phyloP scores from a whole-genome alignment of 2,113 vertebrate species.

The Canis aureus region DNA sequence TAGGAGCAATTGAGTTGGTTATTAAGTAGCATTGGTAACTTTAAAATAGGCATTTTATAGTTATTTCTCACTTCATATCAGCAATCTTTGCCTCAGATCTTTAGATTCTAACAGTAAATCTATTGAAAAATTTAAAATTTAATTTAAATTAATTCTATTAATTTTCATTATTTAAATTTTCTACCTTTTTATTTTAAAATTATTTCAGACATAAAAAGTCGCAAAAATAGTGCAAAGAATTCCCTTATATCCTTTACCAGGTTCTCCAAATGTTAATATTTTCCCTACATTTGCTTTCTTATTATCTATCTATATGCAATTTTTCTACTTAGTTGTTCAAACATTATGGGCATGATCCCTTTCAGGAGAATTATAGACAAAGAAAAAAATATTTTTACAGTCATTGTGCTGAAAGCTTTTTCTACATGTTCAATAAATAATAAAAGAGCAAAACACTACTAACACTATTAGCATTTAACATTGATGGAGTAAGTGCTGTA shows the following conservation, averaged over 20 bases:
- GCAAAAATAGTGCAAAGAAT: neutral
- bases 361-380: slow-evolving; percentile 6
- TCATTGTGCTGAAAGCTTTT: neutral
- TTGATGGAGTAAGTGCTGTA: neutral
- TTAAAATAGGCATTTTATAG: neutral
- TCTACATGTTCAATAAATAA: neutral
- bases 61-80: neutral
- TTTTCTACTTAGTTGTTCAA: neutral
- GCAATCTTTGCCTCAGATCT: neutral
- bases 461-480: neutral
- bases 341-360: neutral
- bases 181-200: slow-evolving; percentile 10
- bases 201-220: neutral
- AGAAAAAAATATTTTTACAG: neutral
- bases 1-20: neutral
- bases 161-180: neutral
- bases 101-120: neutral
- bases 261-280: neutral
- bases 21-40: neutral
- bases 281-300: neutral
- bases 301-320: neutral
- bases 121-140: neutral
- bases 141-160: neutral
- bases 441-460: neutral
- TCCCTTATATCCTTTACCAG: neutral